phyloP scores from a whole-genome alignment of 2,113 vertebrate genomes.

The Apteryx owenii region DNA sequence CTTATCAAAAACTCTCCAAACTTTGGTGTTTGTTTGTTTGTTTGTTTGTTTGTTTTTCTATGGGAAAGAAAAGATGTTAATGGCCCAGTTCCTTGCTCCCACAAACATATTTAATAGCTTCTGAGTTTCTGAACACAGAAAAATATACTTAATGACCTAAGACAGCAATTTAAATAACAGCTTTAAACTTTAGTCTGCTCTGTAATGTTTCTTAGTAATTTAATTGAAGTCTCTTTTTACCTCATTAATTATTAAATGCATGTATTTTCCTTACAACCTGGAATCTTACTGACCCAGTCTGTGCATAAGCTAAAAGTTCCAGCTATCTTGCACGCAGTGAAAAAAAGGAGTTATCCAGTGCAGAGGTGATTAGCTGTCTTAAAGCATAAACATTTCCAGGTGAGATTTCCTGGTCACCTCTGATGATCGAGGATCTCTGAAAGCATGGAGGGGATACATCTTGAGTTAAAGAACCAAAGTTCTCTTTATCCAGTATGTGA shows the following conservation, averaged over 20 bases:
- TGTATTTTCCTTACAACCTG: neutral
- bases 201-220: neutral
- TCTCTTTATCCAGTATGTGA: neutral
- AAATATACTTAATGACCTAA: conserved; percentile 43
- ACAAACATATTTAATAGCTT: conserved; percentile 47
- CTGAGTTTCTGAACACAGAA: neutral
- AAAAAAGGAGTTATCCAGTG: neutral
- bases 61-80: neutral
- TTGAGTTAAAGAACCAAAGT: neutral
- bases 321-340: neutral
- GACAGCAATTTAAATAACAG: conserved; percentile 14
- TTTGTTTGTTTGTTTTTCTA: neutral
- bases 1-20: neutral
- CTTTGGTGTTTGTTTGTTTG: neutral
- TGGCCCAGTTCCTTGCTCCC: conserved; percentile 29
- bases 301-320: neutral
- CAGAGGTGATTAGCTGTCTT: neutral
- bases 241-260: conserved; percentile 53
- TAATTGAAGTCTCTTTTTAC: neutral
- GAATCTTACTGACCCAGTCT: neutral
- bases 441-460: neutral
- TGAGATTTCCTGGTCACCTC: neutral
- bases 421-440: neutral
- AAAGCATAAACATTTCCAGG: neutral
- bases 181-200: conserved; percentile 28